Evolutionary conservation across 2,797 vertebrate genomes (phyloP).

Genomic region (Gambelia wislizenii): DNA sequence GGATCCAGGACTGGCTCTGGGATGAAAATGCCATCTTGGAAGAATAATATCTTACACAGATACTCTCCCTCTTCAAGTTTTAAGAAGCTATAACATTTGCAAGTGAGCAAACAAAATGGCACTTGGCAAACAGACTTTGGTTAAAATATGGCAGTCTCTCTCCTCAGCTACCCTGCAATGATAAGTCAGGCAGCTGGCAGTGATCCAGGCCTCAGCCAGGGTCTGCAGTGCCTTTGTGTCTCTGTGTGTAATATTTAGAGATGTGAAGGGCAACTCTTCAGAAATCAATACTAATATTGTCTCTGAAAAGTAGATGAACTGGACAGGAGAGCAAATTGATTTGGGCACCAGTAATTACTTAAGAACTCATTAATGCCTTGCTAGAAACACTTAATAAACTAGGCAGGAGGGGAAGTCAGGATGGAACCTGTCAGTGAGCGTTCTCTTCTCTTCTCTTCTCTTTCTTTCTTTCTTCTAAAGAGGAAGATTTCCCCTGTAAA

Average conservation of each 20-base stretch:
- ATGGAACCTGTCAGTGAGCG: neutral
- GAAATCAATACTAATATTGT: constrained; percentile 51
- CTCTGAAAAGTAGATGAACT: constrained; percentile 48
- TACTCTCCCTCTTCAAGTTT: neutral
- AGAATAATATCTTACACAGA: neutral
- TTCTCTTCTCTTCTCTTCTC: neutral
- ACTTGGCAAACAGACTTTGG: fast-evolving
- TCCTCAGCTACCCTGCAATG: neutral
- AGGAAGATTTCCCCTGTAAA: neutral
- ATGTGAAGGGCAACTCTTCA: constrained; percentile 30
- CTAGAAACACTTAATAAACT: constrained; percentile 20
- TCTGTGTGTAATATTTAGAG: neutral
- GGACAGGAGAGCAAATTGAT: constrained; percentile 53
- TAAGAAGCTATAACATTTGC: neutral
- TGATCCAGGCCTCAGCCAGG: neutral
- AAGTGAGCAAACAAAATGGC: neutral
- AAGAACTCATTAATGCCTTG: constrained; percentile 56
- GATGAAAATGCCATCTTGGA: neutral
- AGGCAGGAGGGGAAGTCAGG: constrained; percentile 17
- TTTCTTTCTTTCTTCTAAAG: neutral
- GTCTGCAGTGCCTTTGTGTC: neutral
- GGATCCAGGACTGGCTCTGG: neutral
- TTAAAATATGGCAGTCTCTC: neutral
- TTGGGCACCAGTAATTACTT: constrained; percentile 61
- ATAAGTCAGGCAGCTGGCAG: constrained; percentile 14